Evolutionary conservation across 2,113 vertebrate species (phyloP).

Genomic region (Trogon surrucura): DNA sequence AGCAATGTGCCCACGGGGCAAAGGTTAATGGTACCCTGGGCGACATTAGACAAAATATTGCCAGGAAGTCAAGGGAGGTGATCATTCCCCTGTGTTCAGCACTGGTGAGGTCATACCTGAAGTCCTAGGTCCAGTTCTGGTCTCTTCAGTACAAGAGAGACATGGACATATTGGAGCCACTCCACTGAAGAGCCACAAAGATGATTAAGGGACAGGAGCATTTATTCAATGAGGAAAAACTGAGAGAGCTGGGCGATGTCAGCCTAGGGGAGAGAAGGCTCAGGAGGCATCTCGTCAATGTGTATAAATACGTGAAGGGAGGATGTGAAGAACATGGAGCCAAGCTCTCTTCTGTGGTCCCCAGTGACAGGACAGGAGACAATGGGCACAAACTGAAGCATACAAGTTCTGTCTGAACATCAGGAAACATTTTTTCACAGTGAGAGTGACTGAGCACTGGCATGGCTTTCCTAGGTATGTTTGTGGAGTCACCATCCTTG

Average conservation of each 20-base stretch:
- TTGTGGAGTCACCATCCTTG: not conserved
- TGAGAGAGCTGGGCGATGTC: too few relatives aligned
- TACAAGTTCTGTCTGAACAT: too few relatives aligned
- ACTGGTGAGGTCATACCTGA: not conserved
- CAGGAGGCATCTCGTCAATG: not conserved
- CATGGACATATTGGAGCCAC: not conserved
- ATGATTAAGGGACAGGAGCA: not conserved
- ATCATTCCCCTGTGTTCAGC: not conserved
- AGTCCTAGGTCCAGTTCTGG: not conserved
- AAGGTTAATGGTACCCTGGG: too few relatives aligned
- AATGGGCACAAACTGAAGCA: too few relatives aligned
- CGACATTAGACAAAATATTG: too few relatives aligned
- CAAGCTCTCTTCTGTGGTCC: too few relatives aligned
- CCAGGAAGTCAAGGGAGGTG: too few relatives aligned
- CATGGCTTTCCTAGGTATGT: too few relatives aligned
- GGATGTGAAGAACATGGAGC: not conserved
- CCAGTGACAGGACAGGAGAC: too few relatives aligned
- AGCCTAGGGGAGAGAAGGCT: not conserved
- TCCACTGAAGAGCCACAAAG: not conserved
- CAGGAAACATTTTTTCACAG: too few relatives aligned
- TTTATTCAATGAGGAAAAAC: too few relatives aligned
- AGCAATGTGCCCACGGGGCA: too few relatives aligned
- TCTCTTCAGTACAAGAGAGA: not conserved
- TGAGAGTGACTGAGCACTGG: not conserved
- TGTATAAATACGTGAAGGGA: not conserved